Percentiles rank a stretch among this genome's conserved stretches.
Conservation (phyloP, 1,140 invertebrate species). For the Hycleus cichorii region DNA sequence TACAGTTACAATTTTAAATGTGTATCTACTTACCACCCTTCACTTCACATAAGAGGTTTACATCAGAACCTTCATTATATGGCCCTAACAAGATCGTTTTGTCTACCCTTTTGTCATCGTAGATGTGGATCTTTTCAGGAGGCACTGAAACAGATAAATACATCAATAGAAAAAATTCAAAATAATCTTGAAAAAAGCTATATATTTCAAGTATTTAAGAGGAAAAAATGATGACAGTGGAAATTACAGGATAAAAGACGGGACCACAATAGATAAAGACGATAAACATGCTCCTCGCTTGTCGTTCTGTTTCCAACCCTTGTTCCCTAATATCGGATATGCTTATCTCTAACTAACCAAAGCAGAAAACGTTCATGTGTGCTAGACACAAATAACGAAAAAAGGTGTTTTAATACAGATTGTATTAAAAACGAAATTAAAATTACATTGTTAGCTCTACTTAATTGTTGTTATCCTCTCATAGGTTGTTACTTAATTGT, state of each 20-base stretch:
- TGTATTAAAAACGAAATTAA: too few species aligned
- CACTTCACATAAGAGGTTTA: conserved; percentile 78
- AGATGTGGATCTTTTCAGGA: conserved; percentile 76
- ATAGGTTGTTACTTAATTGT: neutral
- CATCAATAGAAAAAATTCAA: conserved; percentile 16
- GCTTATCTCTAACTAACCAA: too few species aligned
- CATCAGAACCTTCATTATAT: conserved; percentile 78
- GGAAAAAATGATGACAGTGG: neutral
- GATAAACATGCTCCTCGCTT: too few species aligned
- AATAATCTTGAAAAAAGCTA: neutral
- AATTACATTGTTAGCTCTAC: too few species aligned
- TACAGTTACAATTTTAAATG: conserved; percentile 17
- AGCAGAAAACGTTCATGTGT: too few species aligned
- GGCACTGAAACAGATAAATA: conserved; percentile 58
- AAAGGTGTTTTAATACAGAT: too few species aligned
- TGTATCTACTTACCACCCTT: conserved; percentile 64
- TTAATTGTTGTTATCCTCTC: neutral
- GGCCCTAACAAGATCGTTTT: conserved; percentile 72
- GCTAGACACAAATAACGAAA: too few species aligned
- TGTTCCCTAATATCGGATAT: too few species aligned
- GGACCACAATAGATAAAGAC: too few species aligned
- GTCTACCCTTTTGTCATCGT: conserved; percentile 70
- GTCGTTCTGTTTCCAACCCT: too few species aligned
- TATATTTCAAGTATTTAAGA: too few species aligned
- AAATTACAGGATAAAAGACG: too few species aligned